Base-by-base conservation (phyloP, 2,888 invertebrate genomes). In the Drosophila crucigera region DNA sequence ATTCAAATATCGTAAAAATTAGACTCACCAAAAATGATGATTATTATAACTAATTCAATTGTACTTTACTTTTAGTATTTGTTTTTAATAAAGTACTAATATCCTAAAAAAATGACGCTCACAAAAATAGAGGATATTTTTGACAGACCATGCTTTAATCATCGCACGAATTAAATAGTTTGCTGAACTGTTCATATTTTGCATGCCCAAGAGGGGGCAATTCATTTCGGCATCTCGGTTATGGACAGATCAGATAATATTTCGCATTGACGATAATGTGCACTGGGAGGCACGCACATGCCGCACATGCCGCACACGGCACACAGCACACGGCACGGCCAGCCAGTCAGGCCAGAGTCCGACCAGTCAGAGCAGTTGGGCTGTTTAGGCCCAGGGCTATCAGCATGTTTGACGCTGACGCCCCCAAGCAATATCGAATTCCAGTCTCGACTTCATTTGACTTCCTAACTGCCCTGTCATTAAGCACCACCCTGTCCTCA, bases 381-480 rank as follows among this genome's bases (percentile, higher is more conserved):
- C 31, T 37, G 50, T 22, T 10, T 59, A 30, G 43, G 30, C 53
- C 67, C 53, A 50, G 25, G 50, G 67, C 53, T 68, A 56, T 72
- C 63, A 61, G 25, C 33, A 35, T 37, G 31, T 25, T 55, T 43
- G 31, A 47, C 33, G 30, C 9, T 10, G 7, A 58, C 22, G 16
- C 22, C 71, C 64, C 54, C 56, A 60, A 58, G 62, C 54, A 74
- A 82, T 90, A 84, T 88, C 85, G 73, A 66, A 85, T 84, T 88
- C 90, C 78, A 80, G 85, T 75, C 90, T 74, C 89, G 86, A 78
- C 84, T 82, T 73, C 68, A 85, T 88, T 88, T 82, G 85, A 88
- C 90, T 85, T 73, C 67, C 75, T 72, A 67, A 79, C 85, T 67
- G 90, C 71, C 82, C 68, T 73, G 84, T 83, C 86, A 83, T 83